A percentile compares a stretch with the other conserved stretches of the same genome.
phyloP scores from a whole-genome alignment of 1,140 invertebrate species.

The Tetramorium parvispinum region DNA sequence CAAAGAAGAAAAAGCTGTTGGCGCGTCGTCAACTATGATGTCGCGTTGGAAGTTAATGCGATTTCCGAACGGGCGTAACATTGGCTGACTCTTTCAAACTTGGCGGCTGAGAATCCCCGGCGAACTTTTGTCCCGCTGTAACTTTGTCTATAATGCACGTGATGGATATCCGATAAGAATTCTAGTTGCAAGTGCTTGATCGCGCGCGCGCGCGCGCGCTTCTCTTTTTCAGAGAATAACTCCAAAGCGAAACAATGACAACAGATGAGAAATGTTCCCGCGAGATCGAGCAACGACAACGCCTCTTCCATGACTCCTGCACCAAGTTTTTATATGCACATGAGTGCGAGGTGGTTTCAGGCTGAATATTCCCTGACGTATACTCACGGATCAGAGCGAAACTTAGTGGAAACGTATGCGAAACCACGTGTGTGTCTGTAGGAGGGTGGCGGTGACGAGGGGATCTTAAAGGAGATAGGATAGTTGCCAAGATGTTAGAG shows the following conservation, averaged over 20 bases:
- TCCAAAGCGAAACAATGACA: conserved; percentile 29
- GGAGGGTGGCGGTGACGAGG: background rate
- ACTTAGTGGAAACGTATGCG: conserved; percentile 17
- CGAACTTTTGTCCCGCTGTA: conserved; percentile 42
- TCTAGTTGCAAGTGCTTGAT: background rate
- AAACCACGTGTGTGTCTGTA: background rate
- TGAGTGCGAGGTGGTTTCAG: background rate
- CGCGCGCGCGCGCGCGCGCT: background rate
- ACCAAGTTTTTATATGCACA: conserved; percentile 47
- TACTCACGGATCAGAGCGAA: conserved; percentile 32
- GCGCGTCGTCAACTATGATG: background rate
- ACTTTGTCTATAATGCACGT: conserved; percentile 34
- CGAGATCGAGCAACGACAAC: background rate
- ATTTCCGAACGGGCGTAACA: conserved; percentile 21
- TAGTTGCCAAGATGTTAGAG: background rate
- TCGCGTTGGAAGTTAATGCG: conserved; percentile 39
- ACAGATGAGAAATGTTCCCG: conserved; percentile 25
- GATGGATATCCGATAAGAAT: conserved; percentile 55
- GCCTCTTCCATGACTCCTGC: conserved; percentile 14
- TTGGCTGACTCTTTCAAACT: conserved; percentile 18
- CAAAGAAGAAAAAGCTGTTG: background rate
- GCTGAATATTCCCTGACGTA: conserved; percentile 14
- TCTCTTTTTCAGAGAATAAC: background rate
- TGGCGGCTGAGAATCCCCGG: background rate
- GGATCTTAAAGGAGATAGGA: conserved; percentile 29